phyloP scores from a whole-genome alignment of 1,140 invertebrate species.

The Drosophila baimaii region DNA sequence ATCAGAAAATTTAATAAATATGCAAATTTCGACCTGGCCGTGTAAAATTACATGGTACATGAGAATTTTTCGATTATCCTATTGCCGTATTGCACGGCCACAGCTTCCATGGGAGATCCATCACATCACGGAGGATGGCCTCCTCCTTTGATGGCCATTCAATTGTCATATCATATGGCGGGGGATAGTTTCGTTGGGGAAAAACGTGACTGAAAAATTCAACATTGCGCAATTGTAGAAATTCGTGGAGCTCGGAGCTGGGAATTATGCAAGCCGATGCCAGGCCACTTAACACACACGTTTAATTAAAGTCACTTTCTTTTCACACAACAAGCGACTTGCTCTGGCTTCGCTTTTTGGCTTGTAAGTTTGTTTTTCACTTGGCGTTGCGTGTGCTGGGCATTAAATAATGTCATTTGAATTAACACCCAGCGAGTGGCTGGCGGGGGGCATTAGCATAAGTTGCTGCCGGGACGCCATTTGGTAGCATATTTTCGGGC shows the following conservation, averaged over 20 bases:
- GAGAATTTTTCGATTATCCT: conserved; percentile 64
- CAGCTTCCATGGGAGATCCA: conserved; percentile 24
- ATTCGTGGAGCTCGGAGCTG: conserved; percentile 44
- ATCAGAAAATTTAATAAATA: conserved; percentile 81
- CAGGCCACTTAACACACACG: conserved; percentile 56
- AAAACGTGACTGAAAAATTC: conserved; percentile 35
- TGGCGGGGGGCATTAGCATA: conserved; percentile 66
- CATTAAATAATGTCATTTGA: conserved; percentile 81
- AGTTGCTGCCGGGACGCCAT: conserved; percentile 35
- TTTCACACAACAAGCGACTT: conserved; percentile 62
- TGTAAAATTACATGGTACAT: conserved; percentile 64
- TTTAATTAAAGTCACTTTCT: conserved; percentile 79
- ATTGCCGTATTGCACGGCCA: conserved; percentile 27
- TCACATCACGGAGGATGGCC: not conserved
- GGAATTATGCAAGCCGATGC: conserved; percentile 70
- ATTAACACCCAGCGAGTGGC: conserved; percentile 66
- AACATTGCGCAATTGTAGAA: conserved; percentile 49
- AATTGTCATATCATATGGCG: conserved; percentile 51
- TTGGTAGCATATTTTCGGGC: conserved; percentile 61
- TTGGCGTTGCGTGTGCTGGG: conserved; percentile 63
- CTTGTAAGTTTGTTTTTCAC: conserved; percentile 26
- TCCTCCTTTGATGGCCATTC: conserved; percentile 52
- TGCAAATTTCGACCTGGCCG: conserved; percentile 62
- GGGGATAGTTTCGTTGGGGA: conserved; percentile 5
- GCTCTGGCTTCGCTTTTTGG: conserved; percentile 27